Base-by-base conservation (phyloP, 2,113 vertebrate species). In the Dipodomys merriami region DNA sequence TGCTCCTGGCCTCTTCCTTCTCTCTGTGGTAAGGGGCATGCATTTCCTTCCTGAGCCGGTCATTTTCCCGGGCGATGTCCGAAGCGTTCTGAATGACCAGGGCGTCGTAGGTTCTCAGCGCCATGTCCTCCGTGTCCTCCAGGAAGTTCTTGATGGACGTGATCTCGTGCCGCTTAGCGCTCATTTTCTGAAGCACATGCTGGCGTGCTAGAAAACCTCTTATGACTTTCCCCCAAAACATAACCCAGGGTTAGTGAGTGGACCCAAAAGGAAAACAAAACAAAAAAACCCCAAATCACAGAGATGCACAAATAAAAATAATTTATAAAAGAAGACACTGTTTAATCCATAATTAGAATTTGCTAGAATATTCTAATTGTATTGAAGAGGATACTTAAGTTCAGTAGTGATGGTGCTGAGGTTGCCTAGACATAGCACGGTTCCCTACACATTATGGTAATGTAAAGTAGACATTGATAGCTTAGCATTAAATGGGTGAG, bases 11-110 rank as follows among this genome's bases (percentile, higher is more conserved):
- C 49, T 98, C 99, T 2, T 98, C 96, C 96, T 98, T 98, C 88
- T 99, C 98, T 30, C 97, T 98, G 5, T 98, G 98, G 4, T 97
- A 98, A n/a, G 97, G 93, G 71, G 97, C 83, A 2, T 94, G 98
- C 96, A 97, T 94, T 82, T 99, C 98, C 25, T 98, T 98, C 67
- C 98, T 98, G 86, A 98, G 97, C 30, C 99, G 98, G 96, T 99
- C 99, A 0, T 98, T 99, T 90, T 99, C 99, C 19, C 98, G 97
- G 22, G 99, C 98, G 0, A 99, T 99, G 97, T 99, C 99, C 0
- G 99, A 98, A 7, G 99, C 99, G 9, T 99, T 99, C 95, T 99
- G 99, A 90, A 99, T 98, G 94, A 99, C 99, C 97, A 99, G 95
- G 90, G 98, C 98, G 77, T 99, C 99, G 0, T 99, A 99, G 69